These are phyloP conservation scores for Tethea ocularis DNA, from an alignment of 2,888 invertebrate genomes.

Conservation along the genomic window DNA sequence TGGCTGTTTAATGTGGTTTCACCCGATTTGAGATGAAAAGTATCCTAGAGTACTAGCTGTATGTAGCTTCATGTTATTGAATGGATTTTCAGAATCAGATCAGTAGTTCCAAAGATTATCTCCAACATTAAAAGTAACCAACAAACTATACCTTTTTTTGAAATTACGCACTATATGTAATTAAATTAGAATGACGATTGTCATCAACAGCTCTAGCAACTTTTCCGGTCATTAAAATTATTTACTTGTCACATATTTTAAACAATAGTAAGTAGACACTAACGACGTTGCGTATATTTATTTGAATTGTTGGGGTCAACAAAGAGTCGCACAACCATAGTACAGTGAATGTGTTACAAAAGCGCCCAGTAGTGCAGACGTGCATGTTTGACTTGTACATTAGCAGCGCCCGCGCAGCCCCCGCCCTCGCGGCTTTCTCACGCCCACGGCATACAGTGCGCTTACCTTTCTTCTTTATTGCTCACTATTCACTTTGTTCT, in stretches of 20 bases:
- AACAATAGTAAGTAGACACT: neutral
- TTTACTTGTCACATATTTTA: neutral
- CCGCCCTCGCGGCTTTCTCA: slow-evolving; percentile 70
- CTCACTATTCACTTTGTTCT: slow-evolving; percentile 38
- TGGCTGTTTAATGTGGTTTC: too few species aligned
- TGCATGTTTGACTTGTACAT: slow-evolving; percentile 70
- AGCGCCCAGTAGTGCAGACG: slow-evolving; percentile 29
- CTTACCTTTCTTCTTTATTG: slow-evolving; percentile 67
- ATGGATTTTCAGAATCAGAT: too few species aligned
- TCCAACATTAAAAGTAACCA: too few species aligned
- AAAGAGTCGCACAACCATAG: slow-evolving; percentile 36
- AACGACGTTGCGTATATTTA: slow-evolving; percentile 8
- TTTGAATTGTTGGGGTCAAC: slow-evolving; percentile 26
- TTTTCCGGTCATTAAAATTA: too few species aligned
- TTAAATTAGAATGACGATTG: too few species aligned
- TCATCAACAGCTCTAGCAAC: too few species aligned
- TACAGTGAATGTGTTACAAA: slow-evolving; percentile 14
- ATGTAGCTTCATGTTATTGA: too few species aligned
- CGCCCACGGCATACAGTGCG: slow-evolving; percentile 58
- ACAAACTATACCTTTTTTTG: too few species aligned
- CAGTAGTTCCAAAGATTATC: too few species aligned
- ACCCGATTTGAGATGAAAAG: too few species aligned
- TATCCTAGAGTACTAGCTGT: too few species aligned
- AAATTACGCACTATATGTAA: too few species aligned
- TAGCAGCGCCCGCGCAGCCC: slow-evolving; percentile 56